Conservation (phyloP, 2,888 invertebrate species). For the Eudemis profundana region DNA sequence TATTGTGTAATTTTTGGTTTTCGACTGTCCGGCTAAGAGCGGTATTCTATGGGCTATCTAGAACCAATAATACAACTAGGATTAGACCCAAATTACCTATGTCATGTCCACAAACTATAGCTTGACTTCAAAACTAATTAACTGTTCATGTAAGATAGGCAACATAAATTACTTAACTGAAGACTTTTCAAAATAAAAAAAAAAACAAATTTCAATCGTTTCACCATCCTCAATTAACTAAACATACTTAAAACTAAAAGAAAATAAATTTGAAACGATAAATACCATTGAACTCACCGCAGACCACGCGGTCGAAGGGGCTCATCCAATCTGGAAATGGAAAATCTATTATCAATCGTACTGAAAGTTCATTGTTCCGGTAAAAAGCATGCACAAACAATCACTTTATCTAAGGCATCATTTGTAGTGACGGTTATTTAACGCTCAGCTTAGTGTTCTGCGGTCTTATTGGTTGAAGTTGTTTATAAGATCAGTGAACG, state of each 20-base stretch:
- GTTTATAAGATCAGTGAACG: no score
- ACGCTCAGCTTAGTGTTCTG: neutral
- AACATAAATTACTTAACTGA: neutral
- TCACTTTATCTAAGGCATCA: slow-evolving; percentile 7
- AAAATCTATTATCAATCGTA: slow-evolving; percentile 86
- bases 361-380: slow-evolving; percentile 79
- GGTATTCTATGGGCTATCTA: no score
- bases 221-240: slow-evolving; percentile 52
- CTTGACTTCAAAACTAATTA: no score
- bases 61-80: no score
- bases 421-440: neutral
- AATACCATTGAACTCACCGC: slow-evolving; percentile 96
- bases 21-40: no score
- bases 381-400: slow-evolving; percentile 67
- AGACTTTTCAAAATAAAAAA: neutral
- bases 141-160: neutral
- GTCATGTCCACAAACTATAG: no score
- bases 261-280: slow-evolving; percentile 87
- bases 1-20: no score
- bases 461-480: neutral
- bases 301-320: slow-evolving; percentile 97
- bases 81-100: no score
- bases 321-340: slow-evolving; percentile 96
- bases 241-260: slow-evolving; percentile 82
- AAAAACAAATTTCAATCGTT: slow-evolving; percentile 21